Evolutionary conservation across 2,797 vertebrate species (phyloP).

Genomic region (Apogon talboti): DNA sequence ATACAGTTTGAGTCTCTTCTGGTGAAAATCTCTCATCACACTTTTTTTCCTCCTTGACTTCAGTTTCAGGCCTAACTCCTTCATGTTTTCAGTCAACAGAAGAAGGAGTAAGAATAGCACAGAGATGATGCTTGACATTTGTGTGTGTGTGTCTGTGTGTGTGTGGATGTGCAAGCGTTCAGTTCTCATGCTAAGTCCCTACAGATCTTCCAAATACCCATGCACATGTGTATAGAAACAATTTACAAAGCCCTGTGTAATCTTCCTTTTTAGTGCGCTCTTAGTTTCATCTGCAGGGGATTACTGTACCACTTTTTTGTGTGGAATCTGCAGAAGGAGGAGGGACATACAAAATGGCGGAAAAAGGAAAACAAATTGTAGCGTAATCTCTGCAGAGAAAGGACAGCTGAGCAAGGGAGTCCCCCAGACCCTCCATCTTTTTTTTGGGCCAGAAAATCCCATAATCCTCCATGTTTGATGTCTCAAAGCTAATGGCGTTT

Average conservation of each 20-base stretch:
- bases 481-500: constrained; percentile 85
- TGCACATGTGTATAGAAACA: constrained; percentile 73
- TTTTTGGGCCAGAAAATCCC: constrained; percentile 78
- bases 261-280: constrained; percentile 74
- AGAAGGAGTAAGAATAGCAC: constrained; percentile 24
- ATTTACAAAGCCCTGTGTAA: constrained; percentile 81
- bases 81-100: constrained; percentile 29
- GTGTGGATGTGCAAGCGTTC: constrained; percentile 34
- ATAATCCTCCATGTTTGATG: constrained; percentile 88
- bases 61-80: constrained; percentile 3
- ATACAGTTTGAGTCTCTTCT: constrained; percentile 2
- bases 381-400: constrained; percentile 81
- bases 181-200: constrained; percentile 70
- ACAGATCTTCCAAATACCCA: constrained; percentile 70
- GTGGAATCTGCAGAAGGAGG: constrained; percentile 55
- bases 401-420: constrained; percentile 70
- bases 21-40: constrained; percentile 1
- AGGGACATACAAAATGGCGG: constrained; percentile 75
- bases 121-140: constrained; percentile 1
- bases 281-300: constrained; percentile 74
- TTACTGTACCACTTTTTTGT: constrained; percentile 76
- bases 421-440: constrained; percentile 72
- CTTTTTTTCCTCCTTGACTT: constrained; percentile 20
- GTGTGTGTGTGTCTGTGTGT: constrained; percentile 21
- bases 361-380: constrained; percentile 83